Evolutionary conservation across 2,113 vertebrate species (phyloP).

Genomic region (Cacatua alba): DNA sequence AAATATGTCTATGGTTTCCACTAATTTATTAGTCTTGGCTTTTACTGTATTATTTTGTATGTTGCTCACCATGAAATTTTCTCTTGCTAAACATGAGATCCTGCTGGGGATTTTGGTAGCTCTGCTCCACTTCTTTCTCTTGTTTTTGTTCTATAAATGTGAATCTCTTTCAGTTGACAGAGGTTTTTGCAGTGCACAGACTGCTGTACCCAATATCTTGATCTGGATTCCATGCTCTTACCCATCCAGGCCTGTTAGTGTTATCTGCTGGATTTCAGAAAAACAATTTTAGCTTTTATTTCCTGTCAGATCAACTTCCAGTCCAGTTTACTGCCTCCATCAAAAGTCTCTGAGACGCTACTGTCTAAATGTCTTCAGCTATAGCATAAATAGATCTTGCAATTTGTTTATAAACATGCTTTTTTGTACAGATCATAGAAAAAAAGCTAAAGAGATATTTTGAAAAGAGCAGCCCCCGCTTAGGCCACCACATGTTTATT

Average conservation of each 20-base stretch:
- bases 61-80: not conserved
- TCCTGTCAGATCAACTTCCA: slow-evolving; percentile 49
- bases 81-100: slow-evolving; percentile 21
- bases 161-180: not conserved
- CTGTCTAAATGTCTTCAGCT: slow-evolving; percentile 28
- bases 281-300: slow-evolving; percentile 55
- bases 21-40: slow-evolving; percentile 51
- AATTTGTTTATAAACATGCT: slow-evolving; percentile 43
- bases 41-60: slow-evolving; percentile 22
- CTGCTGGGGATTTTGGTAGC: slow-evolving; percentile 42
- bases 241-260: slow-evolving; percentile 24
- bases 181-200: not conserved
- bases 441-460: not conserved
- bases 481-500: not conserved
- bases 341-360: not conserved
- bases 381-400: slow-evolving; percentile 33
- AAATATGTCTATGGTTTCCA: slow-evolving; percentile 34
- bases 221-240: not conserved
- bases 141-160: not conserved
- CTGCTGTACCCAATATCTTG: not conserved
- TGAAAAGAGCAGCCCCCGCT: not conserved
- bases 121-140: not conserved
- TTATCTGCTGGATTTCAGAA: slow-evolving; percentile 29
- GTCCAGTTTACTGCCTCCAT: not conserved
- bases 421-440: not conserved